phyloP scores from a whole-genome alignment of 2,797 vertebrate genomes.

The Eurystomus glaucurus region DNA sequence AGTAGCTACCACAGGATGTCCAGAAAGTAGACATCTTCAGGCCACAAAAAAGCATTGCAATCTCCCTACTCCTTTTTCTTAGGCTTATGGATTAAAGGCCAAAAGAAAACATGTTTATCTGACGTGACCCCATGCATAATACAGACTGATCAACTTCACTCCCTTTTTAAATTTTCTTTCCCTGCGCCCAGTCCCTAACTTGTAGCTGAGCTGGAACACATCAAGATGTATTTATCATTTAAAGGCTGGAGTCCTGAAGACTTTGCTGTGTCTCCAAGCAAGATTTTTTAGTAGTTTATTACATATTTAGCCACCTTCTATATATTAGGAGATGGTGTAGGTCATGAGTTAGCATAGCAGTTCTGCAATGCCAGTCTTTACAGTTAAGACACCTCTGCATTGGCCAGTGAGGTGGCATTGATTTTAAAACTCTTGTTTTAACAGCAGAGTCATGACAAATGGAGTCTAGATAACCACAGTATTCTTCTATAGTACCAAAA shows the following conservation, averaged over 20 bases:
- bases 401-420: neutral
- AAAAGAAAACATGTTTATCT: neutral
- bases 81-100: neutral
- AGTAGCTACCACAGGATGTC: neutral
- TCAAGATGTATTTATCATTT: neutral
- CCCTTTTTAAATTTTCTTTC: neutral
- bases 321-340: neutral
- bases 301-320: neutral
- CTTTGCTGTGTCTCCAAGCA: neutral
- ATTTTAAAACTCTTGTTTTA: neutral
- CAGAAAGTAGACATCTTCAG: neutral
- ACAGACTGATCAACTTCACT: neutral
- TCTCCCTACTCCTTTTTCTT: neutral
- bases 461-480: neutral
- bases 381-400: neutral
- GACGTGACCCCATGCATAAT: neutral
- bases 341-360: neutral
- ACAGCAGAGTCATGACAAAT: neutral
- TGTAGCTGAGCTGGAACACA: neutral
- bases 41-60: neutral
- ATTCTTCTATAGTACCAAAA: neutral
- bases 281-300: neutral
- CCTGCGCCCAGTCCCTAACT: neutral
- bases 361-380: neutral
- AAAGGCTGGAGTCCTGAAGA: neutral